Percentiles rank a stretch among this genome's conserved stretches.
Evolutionary conservation across 2,888 invertebrate species (phyloP).

Genomic region (Rotaria magnacalcarata): DNA sequence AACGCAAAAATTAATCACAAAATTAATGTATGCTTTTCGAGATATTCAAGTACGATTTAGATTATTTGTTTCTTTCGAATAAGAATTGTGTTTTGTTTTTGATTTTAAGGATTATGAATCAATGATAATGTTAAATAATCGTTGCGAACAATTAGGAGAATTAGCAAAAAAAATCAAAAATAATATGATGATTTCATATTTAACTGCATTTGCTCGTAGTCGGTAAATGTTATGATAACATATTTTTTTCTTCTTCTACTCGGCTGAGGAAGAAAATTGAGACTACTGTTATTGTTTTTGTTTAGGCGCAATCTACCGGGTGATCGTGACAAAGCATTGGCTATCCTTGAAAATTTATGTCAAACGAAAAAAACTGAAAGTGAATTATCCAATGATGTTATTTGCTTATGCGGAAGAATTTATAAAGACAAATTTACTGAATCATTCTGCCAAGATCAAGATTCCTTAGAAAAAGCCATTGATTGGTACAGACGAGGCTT

Average conservation of each 20-base stretch:
- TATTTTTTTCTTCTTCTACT: too few relatives aligned
- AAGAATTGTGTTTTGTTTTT: not conserved
- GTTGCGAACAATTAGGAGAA: constrained; percentile 56
- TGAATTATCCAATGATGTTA: constrained; percentile 90
- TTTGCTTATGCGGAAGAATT: constrained; percentile 92
- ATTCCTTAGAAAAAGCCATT: constrained; percentile 83
- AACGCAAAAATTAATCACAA: not conserved
- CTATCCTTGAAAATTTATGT: constrained; percentile 73
- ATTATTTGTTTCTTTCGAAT: not conserved
- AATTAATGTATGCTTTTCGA: constrained; percentile 35
- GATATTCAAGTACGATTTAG: constrained; percentile 7
- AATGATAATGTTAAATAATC: constrained; percentile 91
- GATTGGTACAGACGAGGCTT: constrained; percentile 50
- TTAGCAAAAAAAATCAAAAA: constrained; percentile 70
- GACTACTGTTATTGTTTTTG: too few relatives aligned
- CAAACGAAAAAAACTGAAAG: constrained; percentile 71
- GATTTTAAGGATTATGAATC: constrained; percentile 76
- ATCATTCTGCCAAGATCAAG: constrained; percentile 80
- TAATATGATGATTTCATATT: constrained; percentile 81
- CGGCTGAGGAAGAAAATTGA: too few relatives aligned
- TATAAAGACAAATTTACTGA: constrained; percentile 86
- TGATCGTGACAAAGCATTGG: constrained; percentile 85
- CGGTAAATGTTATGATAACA: constrained; percentile 61
- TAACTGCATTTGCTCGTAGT: constrained; percentile 94
- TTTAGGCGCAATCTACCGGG: constrained; percentile 80